Evolutionary conservation across 2,113 vertebrate genomes (phyloP).

Genomic region (Chionomys nivalis): DNA sequence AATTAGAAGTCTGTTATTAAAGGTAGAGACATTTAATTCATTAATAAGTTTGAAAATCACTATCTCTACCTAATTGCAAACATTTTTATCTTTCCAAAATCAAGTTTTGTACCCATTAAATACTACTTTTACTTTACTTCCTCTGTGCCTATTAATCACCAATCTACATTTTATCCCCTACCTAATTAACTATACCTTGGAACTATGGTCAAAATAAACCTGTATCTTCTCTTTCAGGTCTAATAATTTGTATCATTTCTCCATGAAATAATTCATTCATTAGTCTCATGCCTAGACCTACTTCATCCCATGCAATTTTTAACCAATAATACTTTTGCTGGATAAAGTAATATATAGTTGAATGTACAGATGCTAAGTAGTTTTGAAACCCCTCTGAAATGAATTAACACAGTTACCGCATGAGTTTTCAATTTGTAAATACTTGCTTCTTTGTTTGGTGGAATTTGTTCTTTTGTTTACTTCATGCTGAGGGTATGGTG

Average conservation of each 20-base stretch:
- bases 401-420: background rate
- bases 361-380: background rate
- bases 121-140: background rate
- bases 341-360: background rate
- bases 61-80: background rate
- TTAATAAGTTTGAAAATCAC: background rate
- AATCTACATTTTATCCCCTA: rapidly evolving
- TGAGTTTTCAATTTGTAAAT: background rate
- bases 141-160: background rate
- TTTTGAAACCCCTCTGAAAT: background rate
- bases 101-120: background rate
- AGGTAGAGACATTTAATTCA: background rate
- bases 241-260: background rate
- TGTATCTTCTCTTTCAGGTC: rapidly evolving
- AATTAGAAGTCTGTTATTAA: background rate
- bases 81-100: background rate
- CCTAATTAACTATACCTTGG: background rate
- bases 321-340: background rate
- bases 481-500: background rate
- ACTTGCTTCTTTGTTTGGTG: background rate
- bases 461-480: background rate
- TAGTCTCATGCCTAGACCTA: background rate
- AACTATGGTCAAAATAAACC: background rate
- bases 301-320: background rate
- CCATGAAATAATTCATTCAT: background rate